Percentiles rank a stretch among this genome's conserved stretches.
These are phyloP conservation scores for Catocala nupta DNA, from an alignment of 2,888 invertebrate species.

Conservation along the genomic window DNA sequence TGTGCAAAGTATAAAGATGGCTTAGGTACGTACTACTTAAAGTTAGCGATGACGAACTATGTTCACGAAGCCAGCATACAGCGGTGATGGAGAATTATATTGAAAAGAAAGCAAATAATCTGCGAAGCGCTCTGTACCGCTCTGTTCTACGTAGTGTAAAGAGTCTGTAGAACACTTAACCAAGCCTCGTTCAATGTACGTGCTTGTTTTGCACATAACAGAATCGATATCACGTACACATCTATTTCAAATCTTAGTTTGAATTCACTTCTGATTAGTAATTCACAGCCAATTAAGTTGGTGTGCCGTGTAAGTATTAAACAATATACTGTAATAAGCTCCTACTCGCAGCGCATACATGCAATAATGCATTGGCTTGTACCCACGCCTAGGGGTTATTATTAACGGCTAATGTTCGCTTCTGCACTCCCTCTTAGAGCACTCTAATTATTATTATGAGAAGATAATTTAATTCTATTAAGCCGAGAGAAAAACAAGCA, in stretches of 20 bases:
- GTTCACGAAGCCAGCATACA: too few relatives aligned
- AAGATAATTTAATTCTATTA: constrained; percentile 3
- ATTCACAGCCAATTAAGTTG: constrained; percentile 37
- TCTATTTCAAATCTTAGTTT: constrained; percentile 24
- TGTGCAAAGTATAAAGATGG: too few relatives aligned
- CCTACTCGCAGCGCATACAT: neutral
- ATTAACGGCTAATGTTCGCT: constrained; percentile 22
- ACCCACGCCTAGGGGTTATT: constrained; percentile 23
- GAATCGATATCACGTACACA: constrained; percentile 24
- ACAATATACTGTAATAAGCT: constrained; percentile 28
- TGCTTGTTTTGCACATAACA: constrained; percentile 6
- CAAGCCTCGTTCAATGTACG: too few relatives aligned
- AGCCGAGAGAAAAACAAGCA: too few relatives aligned
- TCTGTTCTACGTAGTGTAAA: too few relatives aligned
- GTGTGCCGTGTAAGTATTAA: constrained; percentile 16
- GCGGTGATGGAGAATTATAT: too few relatives aligned
- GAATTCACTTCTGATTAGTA: constrained; percentile 32
- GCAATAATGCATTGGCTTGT: constrained; percentile 9
- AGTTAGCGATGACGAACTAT: too few relatives aligned
- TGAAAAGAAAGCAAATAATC: too few relatives aligned
- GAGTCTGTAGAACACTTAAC: too few relatives aligned
- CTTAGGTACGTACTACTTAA: too few relatives aligned
- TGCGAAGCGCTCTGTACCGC: too few relatives aligned
- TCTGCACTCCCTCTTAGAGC: constrained; percentile 10
- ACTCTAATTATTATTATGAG: constrained; percentile 31